Conservation (phyloP, 1,140 invertebrate genomes). For the Rhopalosiphum padi region DNA sequence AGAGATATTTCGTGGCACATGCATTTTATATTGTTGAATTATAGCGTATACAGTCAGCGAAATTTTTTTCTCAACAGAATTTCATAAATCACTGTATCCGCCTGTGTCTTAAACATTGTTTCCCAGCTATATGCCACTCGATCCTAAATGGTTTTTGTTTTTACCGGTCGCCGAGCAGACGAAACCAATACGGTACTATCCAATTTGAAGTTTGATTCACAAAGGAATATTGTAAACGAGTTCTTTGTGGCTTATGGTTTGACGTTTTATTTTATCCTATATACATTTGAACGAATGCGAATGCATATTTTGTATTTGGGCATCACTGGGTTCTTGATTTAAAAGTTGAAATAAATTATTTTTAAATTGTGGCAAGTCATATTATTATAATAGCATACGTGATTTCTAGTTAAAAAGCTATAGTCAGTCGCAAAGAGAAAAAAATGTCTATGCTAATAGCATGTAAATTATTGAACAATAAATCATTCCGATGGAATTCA, state of each 20-base stretch:
- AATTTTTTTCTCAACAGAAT: not conserved
- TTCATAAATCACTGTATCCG: not conserved
- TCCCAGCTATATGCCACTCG: not conserved
- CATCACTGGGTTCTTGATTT: not conserved
- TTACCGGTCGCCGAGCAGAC: not conserved
- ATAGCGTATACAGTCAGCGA: not conserved
- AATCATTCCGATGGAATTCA: not conserved
- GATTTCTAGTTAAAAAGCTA: not conserved
- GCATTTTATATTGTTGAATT: not conserved
- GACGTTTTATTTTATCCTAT: not conserved
- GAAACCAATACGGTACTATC: not conserved
- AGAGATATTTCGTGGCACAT: not conserved
- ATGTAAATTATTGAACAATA: conserved; percentile 10
- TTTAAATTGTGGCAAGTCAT: not conserved
- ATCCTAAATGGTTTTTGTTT: not conserved
- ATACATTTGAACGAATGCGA: not conserved
- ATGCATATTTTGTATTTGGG: not conserved
- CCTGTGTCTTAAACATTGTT: not conserved
- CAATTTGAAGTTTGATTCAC: not conserved
- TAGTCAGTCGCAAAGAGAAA: not conserved
- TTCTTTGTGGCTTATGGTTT: not conserved
- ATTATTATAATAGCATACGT: not conserved
- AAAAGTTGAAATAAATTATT: not conserved
- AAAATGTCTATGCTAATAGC: not conserved
- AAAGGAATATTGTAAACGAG: not conserved